A percentile compares a stretch with the other conserved stretches of the same genome.
phyloP scores from a whole-genome alignment of 2,113 vertebrate species.

The Fulmarus glacialis region DNA sequence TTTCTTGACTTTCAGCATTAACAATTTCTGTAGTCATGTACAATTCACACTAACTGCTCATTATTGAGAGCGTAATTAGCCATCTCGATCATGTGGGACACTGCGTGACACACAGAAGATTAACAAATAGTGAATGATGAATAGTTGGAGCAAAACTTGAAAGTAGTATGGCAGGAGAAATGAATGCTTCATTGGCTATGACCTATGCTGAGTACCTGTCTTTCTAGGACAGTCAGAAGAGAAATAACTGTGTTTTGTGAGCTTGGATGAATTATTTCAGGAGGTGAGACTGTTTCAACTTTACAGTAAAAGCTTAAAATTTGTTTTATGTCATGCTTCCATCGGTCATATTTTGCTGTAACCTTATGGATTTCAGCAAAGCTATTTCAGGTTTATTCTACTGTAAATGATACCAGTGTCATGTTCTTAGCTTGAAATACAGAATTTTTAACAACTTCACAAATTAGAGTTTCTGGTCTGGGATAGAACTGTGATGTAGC shows the following conservation, averaged over 20 bases:
- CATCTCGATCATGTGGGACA: background rate
- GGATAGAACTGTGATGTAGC: background rate
- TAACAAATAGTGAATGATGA: background rate
- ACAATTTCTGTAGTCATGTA: background rate
- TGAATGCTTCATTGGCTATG: background rate
- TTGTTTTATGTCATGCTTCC: slow-evolving; percentile 6
- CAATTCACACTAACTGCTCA: background rate
- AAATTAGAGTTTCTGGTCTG: slow-evolving; percentile 20
- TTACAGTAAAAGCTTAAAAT: background rate
- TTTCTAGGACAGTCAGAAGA: background rate
- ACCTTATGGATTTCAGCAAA: background rate
- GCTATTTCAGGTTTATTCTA: background rate
- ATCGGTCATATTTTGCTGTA: slow-evolving; percentile 3
- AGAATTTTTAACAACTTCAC: slow-evolving; percentile 20
- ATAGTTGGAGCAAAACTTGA: background rate
- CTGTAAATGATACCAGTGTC: background rate
- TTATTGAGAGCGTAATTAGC: slow-evolving; percentile 19
- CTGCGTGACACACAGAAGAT: background rate
- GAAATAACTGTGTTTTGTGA: background rate
- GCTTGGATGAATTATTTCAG: background rate
- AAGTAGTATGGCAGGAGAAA: background rate
- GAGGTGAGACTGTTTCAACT: background rate
- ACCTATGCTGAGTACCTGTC: background rate
- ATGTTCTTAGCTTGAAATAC: background rate
- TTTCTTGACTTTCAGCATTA: background rate